Evolutionary conservation across 2,113 vertebrate genomes (phyloP), one percentile per base, ranked within the genome.

Genomic region (Lampris incognitus): DNA sequence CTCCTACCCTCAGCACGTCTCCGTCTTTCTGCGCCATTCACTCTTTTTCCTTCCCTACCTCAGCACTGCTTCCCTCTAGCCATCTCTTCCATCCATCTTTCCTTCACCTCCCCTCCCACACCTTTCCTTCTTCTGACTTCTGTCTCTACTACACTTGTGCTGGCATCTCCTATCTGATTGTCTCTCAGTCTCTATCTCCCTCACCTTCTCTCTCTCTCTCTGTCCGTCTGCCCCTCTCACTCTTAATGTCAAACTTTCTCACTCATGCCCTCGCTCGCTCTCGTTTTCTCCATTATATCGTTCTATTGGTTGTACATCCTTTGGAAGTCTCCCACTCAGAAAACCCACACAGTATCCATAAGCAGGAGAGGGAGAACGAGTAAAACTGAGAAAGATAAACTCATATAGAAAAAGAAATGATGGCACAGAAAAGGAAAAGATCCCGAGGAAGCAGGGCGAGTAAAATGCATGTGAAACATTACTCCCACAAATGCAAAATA

Each of bases 291-390:
- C 24, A 0, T 24, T 24, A 24, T 24, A 24, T 24, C 24, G 24
- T 24, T 24, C 24, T 24, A 24, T 24, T 24, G 24, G 85, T 76
- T 80, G 66, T 72, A 78, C 50, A 69, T 86, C 80, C 74, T 84
- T 79, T 82, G 69, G 80, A 87, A 69, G 36, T 72, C 86, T 82
- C 91, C 87, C 86, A 89, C 91, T 88, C 83, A 73, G 67, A 86
- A 78, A 89, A 74, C 85, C 89, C 81, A 88, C 87, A 87, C 81
- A 70, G 72, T 84, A 85, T 86, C 88, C 88, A 88, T 82, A 82
- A 87, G 72, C 61, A 52, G 85, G 56, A 67, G 54, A 58, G 60
- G 76, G 56, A 80, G 70, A 66, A 41, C 24, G 57, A 74, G 76
- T 83, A 78, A 37, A 74, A 82, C 76, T 70, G 76, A 73, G 44